Evolutionary conservation across 2,888 invertebrate species (phyloP).

Genomic region (Scaptomyza tumidula): DNA sequence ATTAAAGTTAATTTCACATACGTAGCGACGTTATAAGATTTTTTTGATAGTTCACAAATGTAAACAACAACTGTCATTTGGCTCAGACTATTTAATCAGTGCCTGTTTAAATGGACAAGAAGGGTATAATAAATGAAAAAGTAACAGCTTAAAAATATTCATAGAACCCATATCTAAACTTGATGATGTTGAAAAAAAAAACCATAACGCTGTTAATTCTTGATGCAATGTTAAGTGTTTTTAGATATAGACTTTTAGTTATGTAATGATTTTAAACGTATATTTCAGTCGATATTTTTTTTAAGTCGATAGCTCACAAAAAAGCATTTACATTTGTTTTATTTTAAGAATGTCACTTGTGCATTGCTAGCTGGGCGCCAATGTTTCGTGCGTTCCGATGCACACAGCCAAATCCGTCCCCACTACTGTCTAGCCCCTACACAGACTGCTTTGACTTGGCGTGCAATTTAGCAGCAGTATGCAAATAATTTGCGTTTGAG

Average conservation of each 20-base stretch:
- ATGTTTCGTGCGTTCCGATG: constrained; percentile 59
- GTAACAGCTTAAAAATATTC: neutral
- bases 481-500: constrained; percentile 50
- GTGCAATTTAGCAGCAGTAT: constrained; percentile 52
- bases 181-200: neutral
- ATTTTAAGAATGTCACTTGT: constrained; percentile 72
- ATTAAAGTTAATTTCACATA: neutral
- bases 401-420: constrained; percentile 38
- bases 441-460: constrained; percentile 31
- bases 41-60: constrained; percentile 30
- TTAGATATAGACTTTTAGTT: no score
- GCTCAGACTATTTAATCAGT: constrained; percentile 12
- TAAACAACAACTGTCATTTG: constrained; percentile 17
- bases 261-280: no score
- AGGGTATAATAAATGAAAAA: neutral
- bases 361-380: constrained; percentile 72
- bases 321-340: constrained; percentile 36
- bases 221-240: neutral
- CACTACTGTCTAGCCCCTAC: constrained; percentile 62
- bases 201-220: neutral
- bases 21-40: constrained; percentile 3
- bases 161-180: neutral
- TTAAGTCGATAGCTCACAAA: constrained; percentile 2
- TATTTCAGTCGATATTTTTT: neutral
- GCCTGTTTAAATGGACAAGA: neutral